Evolutionary conservation across 2,113 vertebrate genomes (phyloP).

Genomic region (Furnarius figulus): DNA sequence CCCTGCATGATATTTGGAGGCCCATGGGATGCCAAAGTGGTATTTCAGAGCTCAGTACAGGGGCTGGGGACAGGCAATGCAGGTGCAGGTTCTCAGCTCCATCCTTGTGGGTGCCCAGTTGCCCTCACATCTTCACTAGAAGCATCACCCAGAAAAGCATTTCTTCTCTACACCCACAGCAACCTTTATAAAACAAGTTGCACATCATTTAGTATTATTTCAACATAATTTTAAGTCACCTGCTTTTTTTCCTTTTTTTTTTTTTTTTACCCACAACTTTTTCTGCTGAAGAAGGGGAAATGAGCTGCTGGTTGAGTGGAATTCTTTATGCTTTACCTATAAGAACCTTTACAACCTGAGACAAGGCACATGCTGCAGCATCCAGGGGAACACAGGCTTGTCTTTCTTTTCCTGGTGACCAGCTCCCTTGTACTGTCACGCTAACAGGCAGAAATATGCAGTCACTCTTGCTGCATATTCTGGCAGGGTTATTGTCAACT

Average conservation of each 20-base stretch:
- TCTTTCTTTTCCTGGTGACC: background rate
- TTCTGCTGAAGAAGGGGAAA: constrained; percentile 1
- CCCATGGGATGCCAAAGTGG: background rate
- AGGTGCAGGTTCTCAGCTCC: background rate
- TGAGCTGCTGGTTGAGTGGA: background rate
- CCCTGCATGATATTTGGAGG: accelerated
- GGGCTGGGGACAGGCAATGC: background rate
- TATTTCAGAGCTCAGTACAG: background rate
- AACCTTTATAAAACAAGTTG: background rate
- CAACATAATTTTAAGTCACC: background rate
- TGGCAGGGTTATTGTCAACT: constrained; percentile 63
- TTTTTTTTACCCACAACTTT: accelerated
- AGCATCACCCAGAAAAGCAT: background rate
- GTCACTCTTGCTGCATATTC: constrained; percentile 54
- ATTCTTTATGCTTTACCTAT: constrained; percentile 10
- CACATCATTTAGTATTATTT: background rate
- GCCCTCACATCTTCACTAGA: background rate
- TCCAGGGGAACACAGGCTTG: background rate
- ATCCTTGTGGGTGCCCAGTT: background rate
- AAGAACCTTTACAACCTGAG: constrained; percentile 11
- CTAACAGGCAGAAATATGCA: constrained; percentile 42
- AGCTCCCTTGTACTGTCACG: background rate
- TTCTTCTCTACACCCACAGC: background rate
- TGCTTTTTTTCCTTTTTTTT: background rate
- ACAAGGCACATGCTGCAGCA: background rate